Evolutionary conservation across 2,888 invertebrate genomes (phyloP).

Genomic region (Catocala nupta): DNA sequence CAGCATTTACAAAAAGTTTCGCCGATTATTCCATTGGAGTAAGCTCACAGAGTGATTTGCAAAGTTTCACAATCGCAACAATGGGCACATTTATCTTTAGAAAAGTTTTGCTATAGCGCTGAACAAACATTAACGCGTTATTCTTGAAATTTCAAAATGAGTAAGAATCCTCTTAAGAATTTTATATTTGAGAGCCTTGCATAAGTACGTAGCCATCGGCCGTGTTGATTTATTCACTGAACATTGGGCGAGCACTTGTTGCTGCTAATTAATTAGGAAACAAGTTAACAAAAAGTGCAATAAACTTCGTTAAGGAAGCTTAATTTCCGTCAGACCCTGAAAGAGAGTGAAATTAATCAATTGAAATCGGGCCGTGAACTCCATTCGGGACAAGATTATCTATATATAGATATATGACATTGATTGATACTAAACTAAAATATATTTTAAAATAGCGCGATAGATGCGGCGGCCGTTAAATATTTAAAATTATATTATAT

Average conservation of each 20-base stretch:
- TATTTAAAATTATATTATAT: too few relatives aligned
- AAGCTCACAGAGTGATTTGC: slow-evolving; percentile 58
- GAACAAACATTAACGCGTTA: slow-evolving; percentile 55
- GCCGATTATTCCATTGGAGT: slow-evolving; percentile 53
- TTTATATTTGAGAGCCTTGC: slow-evolving; percentile 33
- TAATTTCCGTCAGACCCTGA: slow-evolving; percentile 75
- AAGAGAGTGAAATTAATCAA: slow-evolving; percentile 78
- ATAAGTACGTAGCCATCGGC: slow-evolving; percentile 38
- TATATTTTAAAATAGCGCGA: too few relatives aligned
- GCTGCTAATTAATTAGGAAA: slow-evolving; percentile 80
- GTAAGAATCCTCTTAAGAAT: slow-evolving; percentile 36
- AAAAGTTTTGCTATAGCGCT: slow-evolving; percentile 52
- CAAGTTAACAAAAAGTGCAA: slow-evolving; percentile 83
- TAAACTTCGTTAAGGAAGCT: slow-evolving; percentile 80
- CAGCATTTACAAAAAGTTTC: slow-evolving; percentile 50
- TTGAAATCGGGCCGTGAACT: slow-evolving; percentile 70
- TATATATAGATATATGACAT: too few relatives aligned
- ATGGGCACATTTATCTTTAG: slow-evolving; percentile 59
- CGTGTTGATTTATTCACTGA: slow-evolving; percentile 52
- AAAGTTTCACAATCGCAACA: slow-evolving; percentile 61
- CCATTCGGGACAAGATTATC: slow-evolving; percentile 65
- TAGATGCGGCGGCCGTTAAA: too few relatives aligned
- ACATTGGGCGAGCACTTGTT: slow-evolving; percentile 72
- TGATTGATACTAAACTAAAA: too few relatives aligned
- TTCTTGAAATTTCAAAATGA: slow-evolving; percentile 49